These are phyloP conservation scores for Echinometra lucunter DNA, from an alignment of 53 echinoderm and acorn worm genomes.

Conservation along the genomic window DNA sequence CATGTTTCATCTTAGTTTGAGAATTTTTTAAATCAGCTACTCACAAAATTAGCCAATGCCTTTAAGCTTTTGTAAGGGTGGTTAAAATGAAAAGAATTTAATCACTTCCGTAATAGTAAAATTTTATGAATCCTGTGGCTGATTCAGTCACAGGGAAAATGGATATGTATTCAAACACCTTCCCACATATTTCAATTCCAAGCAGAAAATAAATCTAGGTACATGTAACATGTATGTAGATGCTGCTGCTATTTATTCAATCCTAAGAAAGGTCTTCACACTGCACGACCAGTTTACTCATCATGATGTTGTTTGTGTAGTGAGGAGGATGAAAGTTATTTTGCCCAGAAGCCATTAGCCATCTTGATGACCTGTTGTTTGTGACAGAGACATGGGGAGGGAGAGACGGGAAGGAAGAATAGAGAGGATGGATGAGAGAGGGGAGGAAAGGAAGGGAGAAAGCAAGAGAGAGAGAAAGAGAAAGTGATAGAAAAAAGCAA, in stretches of 20 bases:
- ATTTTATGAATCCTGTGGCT: too few species aligned
- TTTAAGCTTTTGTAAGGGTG: too few species aligned
- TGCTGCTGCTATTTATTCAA: conserved; percentile 5
- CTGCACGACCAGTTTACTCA: conserved; percentile 9
- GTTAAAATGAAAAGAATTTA: too few species aligned
- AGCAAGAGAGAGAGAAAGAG: not conserved
- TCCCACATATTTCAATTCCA: not conserved
- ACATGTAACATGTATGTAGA: too few species aligned
- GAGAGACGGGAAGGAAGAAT: not conserved
- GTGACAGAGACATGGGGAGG: not conserved
- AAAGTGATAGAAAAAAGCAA: not conserved
- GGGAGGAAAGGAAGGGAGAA: not conserved
- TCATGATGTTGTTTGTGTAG: conserved; percentile 19
- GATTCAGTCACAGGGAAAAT: too few species aligned
- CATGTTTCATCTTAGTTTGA: too few species aligned
- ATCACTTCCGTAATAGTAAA: too few species aligned
- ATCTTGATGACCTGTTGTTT: conserved; percentile 32
- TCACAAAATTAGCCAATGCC: too few species aligned
- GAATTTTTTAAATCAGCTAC: too few species aligned
- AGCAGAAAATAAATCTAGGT: not conserved
- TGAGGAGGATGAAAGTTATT: conserved; percentile 20
- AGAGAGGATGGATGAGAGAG: not conserved
- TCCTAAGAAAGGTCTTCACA: not conserved
- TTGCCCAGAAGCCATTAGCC: conserved; percentile 43
- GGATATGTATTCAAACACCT: too few species aligned